Evolutionary conservation across 2,888 invertebrate genomes (phyloP), one percentile per base, ranked within the genome.

Genomic region (Eremobia ochroleuca): DNA sequence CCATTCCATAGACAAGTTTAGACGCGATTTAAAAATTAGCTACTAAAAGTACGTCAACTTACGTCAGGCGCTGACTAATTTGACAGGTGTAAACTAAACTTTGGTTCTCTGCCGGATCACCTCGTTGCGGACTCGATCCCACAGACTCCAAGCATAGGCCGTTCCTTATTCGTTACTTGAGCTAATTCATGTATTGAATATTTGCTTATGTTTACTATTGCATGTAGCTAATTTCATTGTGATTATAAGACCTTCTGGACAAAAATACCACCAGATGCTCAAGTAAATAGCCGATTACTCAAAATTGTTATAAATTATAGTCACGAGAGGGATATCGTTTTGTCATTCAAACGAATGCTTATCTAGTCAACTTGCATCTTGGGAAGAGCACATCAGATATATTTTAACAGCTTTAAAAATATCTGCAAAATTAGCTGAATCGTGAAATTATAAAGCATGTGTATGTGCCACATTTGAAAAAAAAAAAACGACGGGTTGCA

Each of bases 221-320:
- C 71, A 49, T 77, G 69, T 37, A 46, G n/a, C 55, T 58, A 58
- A 78, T 37, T 11, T 46, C 15, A 25, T n/a, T 37, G 18, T 18
- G 11, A 58, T 78, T 78, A 67, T 34, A n/a, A 68, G 37, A 79
- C 40, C 37, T 46, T 40, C 46, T 46, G n/a, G n/a, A 49, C 6
- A 34, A 73, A 55, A 31, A 67, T 55, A 55, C 21, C n/a, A 34
- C 46, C 25, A 49, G 15, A 31, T 49, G n/a, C 28, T 37, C 43
- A 37, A 37, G n/a, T 37, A 72, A 83, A 61, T 49, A 55, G 55
- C 21, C 31, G 21, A 62, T 81, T 78, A 81, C 21, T 67, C 34
- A n/a, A 81, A 82, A 83, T 72, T 58, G 61, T 31, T 31, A n/a
- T 58, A 58, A 69, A 82, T 82, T 77, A 58, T 40, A 31, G 71